Evolutionary conservation across 2,888 invertebrate species (phyloP).

Genomic region (Clivina fossor): DNA sequence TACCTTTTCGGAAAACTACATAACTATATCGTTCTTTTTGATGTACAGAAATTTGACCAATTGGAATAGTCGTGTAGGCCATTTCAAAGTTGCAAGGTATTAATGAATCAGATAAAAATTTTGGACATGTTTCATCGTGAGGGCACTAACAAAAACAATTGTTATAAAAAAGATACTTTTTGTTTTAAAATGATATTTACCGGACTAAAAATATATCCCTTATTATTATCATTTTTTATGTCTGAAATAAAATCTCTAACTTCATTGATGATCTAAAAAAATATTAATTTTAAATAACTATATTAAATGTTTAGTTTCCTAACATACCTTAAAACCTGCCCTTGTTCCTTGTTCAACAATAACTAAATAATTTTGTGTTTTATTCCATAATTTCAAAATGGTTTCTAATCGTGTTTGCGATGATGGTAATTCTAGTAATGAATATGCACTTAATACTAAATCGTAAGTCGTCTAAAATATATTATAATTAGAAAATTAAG

Average conservation of each 20-base stretch:
- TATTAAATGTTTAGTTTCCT: slow-evolving; percentile 17
- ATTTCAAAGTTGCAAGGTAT: slow-evolving; percentile 80
- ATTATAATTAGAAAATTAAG: slow-evolving; percentile 28
- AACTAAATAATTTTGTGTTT: slow-evolving; percentile 78
- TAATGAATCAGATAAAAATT: slow-evolving; percentile 62
- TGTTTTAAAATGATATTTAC: slow-evolving; percentile 55
- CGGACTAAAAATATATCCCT: slow-evolving; percentile 74
- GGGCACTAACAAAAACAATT: slow-evolving; percentile 67
- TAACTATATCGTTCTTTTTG: slow-evolving; percentile 72
- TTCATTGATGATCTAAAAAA: slow-evolving; percentile 68
- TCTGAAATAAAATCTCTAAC: slow-evolving; percentile 78
- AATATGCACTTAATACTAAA: slow-evolving; percentile 77
- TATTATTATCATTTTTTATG: slow-evolving; percentile 50
- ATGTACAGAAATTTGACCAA: slow-evolving; percentile 53
- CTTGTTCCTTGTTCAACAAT: slow-evolving; percentile 83
- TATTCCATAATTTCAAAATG: slow-evolving; percentile 80
- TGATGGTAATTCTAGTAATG: slow-evolving; percentile 77
- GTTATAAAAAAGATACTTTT: slow-evolving; percentile 16
- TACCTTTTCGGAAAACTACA: slow-evolving; percentile 79
- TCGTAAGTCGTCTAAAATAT: slow-evolving; percentile 66
- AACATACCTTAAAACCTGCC: slow-evolving; percentile 70
- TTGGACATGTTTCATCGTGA: slow-evolving; percentile 78
- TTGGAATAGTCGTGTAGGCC: slow-evolving; percentile 61
- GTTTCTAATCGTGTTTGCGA: slow-evolving; percentile 67
- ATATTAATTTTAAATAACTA: slow-evolving; percentile 27